Evolutionary conservation across 2,113 vertebrate genomes (phyloP).

Genomic region (Xenopus laevis): DNA sequence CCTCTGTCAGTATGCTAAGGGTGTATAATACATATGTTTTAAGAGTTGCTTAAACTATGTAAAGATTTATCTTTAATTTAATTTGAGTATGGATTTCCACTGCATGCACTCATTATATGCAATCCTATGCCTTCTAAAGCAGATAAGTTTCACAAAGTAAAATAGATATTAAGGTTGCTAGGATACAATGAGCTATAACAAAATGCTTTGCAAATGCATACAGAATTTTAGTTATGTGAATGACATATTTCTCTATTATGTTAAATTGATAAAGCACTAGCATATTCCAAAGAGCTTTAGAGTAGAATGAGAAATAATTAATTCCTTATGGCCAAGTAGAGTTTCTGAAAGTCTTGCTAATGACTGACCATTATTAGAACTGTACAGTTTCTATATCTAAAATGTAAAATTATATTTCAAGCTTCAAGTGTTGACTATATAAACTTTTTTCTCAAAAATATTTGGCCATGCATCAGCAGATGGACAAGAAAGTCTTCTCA

Average conservation of each 20-base stretch:
- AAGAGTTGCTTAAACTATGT: background rate
- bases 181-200: background rate
- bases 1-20: no score
- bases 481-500: no score
- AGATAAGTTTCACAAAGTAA: background rate
- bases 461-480: no score
- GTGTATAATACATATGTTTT: no score
- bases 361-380: background rate
- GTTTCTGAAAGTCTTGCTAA: background rate
- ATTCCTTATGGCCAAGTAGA: background rate
- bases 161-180: conserved; percentile 2
- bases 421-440: no score
- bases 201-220: background rate
- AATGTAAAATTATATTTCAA: no score
- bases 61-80: background rate
- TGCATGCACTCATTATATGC: background rate
- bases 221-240: background rate
- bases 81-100: background rate
- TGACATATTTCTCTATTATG: background rate
- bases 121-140: background rate
- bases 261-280: background rate
- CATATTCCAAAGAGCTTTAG: background rate
- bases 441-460: no score
- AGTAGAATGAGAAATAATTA: background rate
- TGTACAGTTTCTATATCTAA: no score